Conservation (phyloP, 2,888 invertebrate species). For the Drosophila cognata region DNA sequence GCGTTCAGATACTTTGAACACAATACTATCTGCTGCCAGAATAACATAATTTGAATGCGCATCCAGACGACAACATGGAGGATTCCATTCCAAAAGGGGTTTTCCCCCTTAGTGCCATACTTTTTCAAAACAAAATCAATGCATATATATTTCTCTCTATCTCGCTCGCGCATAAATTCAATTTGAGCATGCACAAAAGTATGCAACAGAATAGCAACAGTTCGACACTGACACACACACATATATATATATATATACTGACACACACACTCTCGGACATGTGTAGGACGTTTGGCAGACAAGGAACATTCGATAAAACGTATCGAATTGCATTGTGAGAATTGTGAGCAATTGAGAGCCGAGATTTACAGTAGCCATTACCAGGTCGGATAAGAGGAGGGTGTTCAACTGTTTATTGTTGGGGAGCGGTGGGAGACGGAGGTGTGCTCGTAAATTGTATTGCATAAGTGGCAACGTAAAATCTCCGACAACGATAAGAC, state of each 20-base stretch:
- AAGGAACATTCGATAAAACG: slow-evolving; percentile 69
- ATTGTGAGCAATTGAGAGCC: slow-evolving; percentile 69
- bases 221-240: slow-evolving; percentile 18
- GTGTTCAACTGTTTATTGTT: not conserved
- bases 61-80: slow-evolving; percentile 31
- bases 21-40: slow-evolving; percentile 61
- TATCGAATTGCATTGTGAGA: slow-evolving; percentile 71
- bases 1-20: slow-evolving; percentile 42
- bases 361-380: slow-evolving; percentile 69
- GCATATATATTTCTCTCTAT: slow-evolving; percentile 16
- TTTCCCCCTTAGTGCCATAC: not conserved
- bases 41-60: slow-evolving; percentile 67
- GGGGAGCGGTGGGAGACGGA: not conserved
- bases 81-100: slow-evolving; percentile 4
- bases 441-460: slow-evolving; percentile 49
- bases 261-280: slow-evolving; percentile 42
- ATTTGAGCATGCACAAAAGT: slow-evolving; percentile 74
- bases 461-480: slow-evolving; percentile 64
- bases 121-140: slow-evolving; percentile 55
- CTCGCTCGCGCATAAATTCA: slow-evolving; percentile 70
- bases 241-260: not conserved
- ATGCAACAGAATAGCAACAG: slow-evolving; percentile 72
- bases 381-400: slow-evolving; percentile 9
- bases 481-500: slow-evolving; percentile 52
- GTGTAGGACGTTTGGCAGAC: slow-evolving; percentile 75